Evolutionary conservation across 2,113 vertebrate species (phyloP).

Genomic region (Lepidothrix coronata): DNA sequence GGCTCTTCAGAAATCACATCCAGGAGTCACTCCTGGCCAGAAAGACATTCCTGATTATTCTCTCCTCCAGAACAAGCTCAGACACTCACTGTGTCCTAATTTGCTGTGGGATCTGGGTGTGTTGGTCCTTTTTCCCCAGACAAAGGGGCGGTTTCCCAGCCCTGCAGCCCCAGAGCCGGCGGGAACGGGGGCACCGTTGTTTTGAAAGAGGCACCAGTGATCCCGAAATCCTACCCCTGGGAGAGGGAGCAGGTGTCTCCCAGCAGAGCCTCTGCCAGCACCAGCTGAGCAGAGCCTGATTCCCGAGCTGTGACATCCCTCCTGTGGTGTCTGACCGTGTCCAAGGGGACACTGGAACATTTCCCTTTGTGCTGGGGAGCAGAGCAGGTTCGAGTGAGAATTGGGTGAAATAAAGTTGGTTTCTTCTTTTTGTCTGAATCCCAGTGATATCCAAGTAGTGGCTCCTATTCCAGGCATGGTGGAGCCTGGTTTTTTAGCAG

Average conservation of each 20-base stretch:
- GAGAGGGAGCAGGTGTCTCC: constrained; percentile 9
- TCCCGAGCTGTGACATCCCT: rapidly evolving
- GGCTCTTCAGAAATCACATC: background rate
- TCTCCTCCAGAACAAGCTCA: background rate
- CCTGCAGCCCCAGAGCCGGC: background rate
- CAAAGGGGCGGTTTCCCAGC: background rate
- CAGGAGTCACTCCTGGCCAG: background rate
- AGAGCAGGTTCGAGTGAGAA: background rate
- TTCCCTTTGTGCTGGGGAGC: background rate
- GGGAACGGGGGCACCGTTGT: background rate
- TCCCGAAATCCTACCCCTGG: background rate
- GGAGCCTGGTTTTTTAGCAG: background rate
- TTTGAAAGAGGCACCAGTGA: background rate
- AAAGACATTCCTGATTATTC: background rate
- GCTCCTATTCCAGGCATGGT: background rate
- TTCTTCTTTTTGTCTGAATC: background rate
- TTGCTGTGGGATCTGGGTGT: background rate
- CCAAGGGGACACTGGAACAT: background rate
- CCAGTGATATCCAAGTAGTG: background rate
- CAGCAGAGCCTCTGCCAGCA: background rate
- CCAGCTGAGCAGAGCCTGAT: background rate
- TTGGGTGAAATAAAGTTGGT: rapidly evolving
- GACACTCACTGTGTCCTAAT: background rate
- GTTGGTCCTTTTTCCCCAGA: background rate
- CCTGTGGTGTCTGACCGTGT: rapidly evolving